These are phyloP conservation scores for Callipepla californica DNA, from an alignment of 2,113 vertebrate species.

Conservation along the genomic window DNA sequence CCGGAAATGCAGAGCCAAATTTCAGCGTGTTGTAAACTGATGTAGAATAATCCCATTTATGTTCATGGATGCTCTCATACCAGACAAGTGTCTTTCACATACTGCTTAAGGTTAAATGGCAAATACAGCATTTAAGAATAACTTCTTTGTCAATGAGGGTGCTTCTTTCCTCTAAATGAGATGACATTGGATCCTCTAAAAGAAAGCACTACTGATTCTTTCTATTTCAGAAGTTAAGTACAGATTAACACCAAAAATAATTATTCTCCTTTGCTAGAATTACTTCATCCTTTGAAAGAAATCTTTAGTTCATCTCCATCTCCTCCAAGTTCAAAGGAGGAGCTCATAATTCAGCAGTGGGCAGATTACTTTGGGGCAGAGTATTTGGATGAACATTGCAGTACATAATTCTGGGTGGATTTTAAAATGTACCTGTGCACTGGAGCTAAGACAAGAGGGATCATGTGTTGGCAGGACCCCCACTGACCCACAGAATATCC, in stretches of 20 bases:
- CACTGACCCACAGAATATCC: not conserved
- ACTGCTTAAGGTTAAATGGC: not conserved
- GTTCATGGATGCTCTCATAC: not conserved
- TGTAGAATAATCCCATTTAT: not conserved
- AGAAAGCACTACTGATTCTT: not conserved
- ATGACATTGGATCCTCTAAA: not conserved
- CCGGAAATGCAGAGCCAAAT: not conserved
- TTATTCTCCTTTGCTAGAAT: not conserved
- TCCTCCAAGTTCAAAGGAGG: not conserved
- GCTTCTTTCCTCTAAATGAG: not conserved
- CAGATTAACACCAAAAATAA: not conserved
- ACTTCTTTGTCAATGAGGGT: not conserved
- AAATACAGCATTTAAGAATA: not conserved
- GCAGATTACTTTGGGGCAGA: not conserved
- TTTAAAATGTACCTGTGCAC: not conserved
- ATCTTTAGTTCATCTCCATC: not conserved
- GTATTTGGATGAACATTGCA: not conserved
- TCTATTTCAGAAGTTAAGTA: not conserved
- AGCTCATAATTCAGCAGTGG: not conserved
- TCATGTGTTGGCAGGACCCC: not conserved
- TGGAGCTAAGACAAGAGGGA: not conserved
- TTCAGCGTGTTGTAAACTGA: not conserved
- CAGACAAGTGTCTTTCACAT: not conserved
- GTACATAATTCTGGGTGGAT: not conserved
- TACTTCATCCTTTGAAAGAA: not conserved